Evolutionary conservation across 2,888 invertebrate species (phyloP).

Genomic region (Heliconius hortense): DNA sequence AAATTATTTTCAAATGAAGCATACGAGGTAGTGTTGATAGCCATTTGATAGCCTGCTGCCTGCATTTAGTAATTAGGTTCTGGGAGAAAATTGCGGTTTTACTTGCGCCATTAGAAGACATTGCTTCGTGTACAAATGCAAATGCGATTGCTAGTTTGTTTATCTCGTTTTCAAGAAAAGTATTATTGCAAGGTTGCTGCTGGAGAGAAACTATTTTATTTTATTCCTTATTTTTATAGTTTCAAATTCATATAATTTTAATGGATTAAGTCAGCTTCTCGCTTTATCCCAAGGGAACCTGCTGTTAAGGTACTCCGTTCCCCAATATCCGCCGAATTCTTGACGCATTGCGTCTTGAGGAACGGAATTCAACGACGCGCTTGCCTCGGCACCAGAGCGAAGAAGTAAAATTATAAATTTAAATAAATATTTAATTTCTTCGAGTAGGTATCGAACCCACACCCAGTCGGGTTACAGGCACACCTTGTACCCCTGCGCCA

Average conservation of each 20-base stretch:
- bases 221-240: background rate
- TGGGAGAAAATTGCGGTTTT: constrained; percentile 26
- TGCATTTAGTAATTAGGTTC: constrained; percentile 35
- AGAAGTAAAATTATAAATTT: too few relatives aligned
- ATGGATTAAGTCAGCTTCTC: too few relatives aligned
- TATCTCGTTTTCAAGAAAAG: constrained; percentile 11
- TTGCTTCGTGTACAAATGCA: constrained; percentile 20
- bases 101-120: constrained; percentile 22
- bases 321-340: too few relatives aligned
- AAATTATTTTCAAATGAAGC: constrained; percentile 30
- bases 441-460: too few relatives aligned
- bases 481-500: too few relatives aligned
- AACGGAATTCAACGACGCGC: too few relatives aligned
- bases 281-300: too few relatives aligned
- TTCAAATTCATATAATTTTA: background rate
- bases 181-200: background rate
- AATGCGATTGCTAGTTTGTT: constrained; percentile 4
- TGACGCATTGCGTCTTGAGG: too few relatives aligned
- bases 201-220: background rate
- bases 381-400: too few relatives aligned
- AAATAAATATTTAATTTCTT: too few relatives aligned
- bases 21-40: constrained; percentile 20
- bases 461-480: too few relatives aligned
- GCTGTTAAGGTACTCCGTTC: too few relatives aligned
- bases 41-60: constrained; percentile 28